Evolutionary conservation across 2,888 invertebrate genomes (phyloP).

Genomic region (Drosophila aldrichi): DNA sequence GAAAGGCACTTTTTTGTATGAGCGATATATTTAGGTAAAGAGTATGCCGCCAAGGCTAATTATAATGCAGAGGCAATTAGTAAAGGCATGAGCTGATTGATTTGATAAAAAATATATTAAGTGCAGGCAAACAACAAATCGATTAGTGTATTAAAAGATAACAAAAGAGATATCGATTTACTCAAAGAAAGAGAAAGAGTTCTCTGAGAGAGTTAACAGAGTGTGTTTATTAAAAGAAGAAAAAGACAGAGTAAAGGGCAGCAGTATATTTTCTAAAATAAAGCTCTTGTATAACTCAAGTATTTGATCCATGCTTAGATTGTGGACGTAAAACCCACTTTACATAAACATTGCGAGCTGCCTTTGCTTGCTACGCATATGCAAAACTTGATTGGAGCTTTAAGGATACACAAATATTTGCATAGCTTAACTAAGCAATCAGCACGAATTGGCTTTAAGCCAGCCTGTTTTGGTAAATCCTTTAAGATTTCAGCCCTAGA

Average conservation of each 20-base stretch:
- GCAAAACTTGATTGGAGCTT: not conserved
- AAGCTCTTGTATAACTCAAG: not conserved
- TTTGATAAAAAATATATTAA: not conserved
- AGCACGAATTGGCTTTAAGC: not conserved
- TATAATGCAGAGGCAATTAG: not conserved
- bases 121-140: not conserved
- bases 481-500: not conserved
- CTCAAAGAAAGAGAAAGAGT: not conserved
- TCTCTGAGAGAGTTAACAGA: no score
- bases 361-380: not conserved
- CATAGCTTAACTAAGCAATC: constrained; percentile 2
- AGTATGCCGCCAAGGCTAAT: no score
- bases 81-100: not conserved
- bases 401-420: constrained; percentile 1
- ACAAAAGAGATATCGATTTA: not conserved
- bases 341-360: not conserved
- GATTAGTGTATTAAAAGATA: not conserved
- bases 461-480: not conserved
- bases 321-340: not conserved
- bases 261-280: not conserved
- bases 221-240: not conserved
- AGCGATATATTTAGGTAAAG: not conserved
- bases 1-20: not conserved
- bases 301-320: constrained; percentile 1
- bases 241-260: not conserved